Base-by-base conservation (phyloP, 2,888 invertebrate species). In the Ypsolopha sequella region DNA sequence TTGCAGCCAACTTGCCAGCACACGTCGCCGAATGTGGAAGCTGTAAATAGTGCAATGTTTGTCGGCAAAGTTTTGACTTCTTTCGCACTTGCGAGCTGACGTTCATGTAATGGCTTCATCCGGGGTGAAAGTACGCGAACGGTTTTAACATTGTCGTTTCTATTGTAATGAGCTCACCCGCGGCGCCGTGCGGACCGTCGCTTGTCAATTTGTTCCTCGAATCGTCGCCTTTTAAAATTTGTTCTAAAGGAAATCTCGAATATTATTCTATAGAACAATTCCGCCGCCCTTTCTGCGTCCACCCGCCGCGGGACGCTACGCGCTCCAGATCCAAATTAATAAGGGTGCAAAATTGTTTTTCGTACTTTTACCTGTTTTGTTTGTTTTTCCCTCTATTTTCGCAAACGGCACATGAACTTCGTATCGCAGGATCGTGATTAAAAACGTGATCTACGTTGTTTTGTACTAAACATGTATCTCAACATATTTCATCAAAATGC, bases 221-320 rank as follows among this genome's bases (percentile, higher is more conserved):
- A 75, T 76, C 73, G 79, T 78, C 74, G 69, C 77, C 73, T 71
- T 78, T 78, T 78, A 79, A 80, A 85, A 79, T 76, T 77, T 70
- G 70, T 74, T 71, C 69, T 70, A 69, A 68, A 68, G 65, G 68
- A 70, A 75, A 73, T 76, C 70, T 71, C 58, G 66, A 69, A 77
- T 76, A 77, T 79, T 75, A 77, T 78, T 76, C 71, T 70, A 75
- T 76, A 44, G 45, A 51, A 36, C 57, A 56, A 58, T 58, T 54
- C 34, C 35, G 47, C 51, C 49, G 51, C 41, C 51, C 51, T 54
- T 52, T 53, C 49, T 47, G 36, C 45, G 51, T 41, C 50, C 43
- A 36, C 48, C 35, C 49, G 52, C 47, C 36, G 36, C 41, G 46
- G 46, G 48, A 52, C 50, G 52, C 39, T 48, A 50, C 46, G 47